These are phyloP conservation scores for Solea solea DNA, from an alignment of 2,113 vertebrate species.

Conservation along the genomic window DNA sequence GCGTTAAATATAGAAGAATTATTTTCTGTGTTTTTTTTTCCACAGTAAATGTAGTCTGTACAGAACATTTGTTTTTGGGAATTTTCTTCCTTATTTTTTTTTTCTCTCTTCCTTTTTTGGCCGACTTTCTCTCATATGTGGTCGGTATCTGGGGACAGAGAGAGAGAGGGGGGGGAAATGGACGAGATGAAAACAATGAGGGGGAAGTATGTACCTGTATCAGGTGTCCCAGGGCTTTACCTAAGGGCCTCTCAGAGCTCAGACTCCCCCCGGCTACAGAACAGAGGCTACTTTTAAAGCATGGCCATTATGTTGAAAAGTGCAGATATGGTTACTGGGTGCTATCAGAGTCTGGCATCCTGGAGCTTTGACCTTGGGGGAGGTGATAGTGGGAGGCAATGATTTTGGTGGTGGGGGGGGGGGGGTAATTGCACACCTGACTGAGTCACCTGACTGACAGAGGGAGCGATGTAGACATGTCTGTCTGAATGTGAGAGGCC, in stretches of 20 bases:
- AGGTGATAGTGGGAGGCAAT: slow-evolving; percentile 18
- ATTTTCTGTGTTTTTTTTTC: slow-evolving; percentile 12
- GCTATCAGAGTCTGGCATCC: slow-evolving; percentile 73
- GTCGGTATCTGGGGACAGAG: slow-evolving; percentile 36
- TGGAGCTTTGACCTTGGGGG: slow-evolving; percentile 55
- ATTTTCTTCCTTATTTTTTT: not conserved
- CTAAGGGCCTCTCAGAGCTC: slow-evolving; percentile 61
- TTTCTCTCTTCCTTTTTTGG: not conserved
- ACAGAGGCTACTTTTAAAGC: slow-evolving; percentile 75
- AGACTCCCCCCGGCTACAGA: slow-evolving; percentile 21
- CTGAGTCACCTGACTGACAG: slow-evolving; percentile 72
- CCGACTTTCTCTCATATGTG: slow-evolving; percentile 29
- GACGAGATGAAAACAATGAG: slow-evolving; percentile 60
- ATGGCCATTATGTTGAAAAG: slow-evolving; percentile 66
- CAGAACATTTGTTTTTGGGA: slow-evolving; percentile 10
- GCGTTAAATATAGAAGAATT: slow-evolving; percentile 28
- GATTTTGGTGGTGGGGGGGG: slow-evolving; percentile 11
- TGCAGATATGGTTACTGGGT: slow-evolving; percentile 74
- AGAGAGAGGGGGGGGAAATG: slow-evolving; percentile 26
- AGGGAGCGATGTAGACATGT: slow-evolving; percentile 56
- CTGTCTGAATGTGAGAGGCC: slow-evolving; percentile 60
- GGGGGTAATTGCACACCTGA: slow-evolving; percentile 71
- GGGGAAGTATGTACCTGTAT: slow-evolving; percentile 72
- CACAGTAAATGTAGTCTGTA: not conserved
- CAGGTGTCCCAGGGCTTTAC: slow-evolving; percentile 76